Base-by-base conservation (phyloP, 2,113 vertebrate genomes). In the Varanus komodoensis region DNA sequence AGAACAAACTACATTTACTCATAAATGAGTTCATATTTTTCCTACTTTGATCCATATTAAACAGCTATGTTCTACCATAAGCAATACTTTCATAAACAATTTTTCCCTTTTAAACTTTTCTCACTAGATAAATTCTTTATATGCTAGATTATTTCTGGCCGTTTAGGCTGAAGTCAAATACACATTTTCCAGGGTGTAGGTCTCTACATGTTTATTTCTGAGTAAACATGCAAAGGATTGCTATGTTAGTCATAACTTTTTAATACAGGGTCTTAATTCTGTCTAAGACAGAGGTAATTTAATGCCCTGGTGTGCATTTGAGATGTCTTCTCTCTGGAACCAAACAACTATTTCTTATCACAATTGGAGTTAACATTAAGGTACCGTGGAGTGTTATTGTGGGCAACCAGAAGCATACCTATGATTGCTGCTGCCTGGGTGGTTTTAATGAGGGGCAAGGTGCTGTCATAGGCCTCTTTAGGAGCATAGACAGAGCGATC, bases 381-480 rank as follows among this genome's bases (percentile, higher is more conserved):
- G 9, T 32, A 67, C 23, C 67, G 23, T 52, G 27, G 64, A 7
- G 32, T 15, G 15, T 81, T 48, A 73, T 6, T 79, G 54, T 79
- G 75, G 79, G 67, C 71, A 91, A 84, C 29, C 54, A 48, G 93
- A 88, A 87, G 67, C 96, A 71, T 97, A 98, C 98, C 98, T 96
- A 99, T 98, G 95, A 99, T 99, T 87, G 98, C 97, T 84, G 99
- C 99, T 71, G 99, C 98, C 97, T 99, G 99, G 1, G 99, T 99
- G 29, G 98, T 99, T 97, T 99, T 99, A 96, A 99, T 99, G 96
- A 99, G 98, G 17, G 99, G 99, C 87, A 99, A 98, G 27, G 98
- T 98, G 97, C 98, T 98, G 97, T 99, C 99, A 79, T 99, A 99
- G 25, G 99, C 99, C 96, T 99, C 99, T 97, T 99, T 99, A 94